Evolutionary conservation across 1,140 invertebrate genomes (phyloP), one percentile per base, ranked within the genome.

Genomic region (Eriocheir sinensis): DNA sequence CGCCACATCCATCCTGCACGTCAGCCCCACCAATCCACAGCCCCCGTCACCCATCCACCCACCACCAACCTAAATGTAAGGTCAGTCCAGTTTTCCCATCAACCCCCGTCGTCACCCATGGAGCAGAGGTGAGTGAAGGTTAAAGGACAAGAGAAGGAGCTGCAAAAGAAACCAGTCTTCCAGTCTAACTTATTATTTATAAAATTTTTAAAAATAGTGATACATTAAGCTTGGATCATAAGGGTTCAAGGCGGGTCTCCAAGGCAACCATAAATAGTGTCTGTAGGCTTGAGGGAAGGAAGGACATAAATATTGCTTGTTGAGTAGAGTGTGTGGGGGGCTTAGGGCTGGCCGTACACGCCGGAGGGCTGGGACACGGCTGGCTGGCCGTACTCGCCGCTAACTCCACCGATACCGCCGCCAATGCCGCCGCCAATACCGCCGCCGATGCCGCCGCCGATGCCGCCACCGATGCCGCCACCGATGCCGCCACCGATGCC

Each of bases 341-440:
- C 83, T 48, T 81, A 92, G n/a, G 91, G 91, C 21, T 21, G 32
- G 21, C 34, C n/a, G 60, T 92, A 92, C 1, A 32, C 1, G 48
- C 60, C 36, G 15, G 91, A 92, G 17, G 91, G 91, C 27, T 15
- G 40, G 32, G 80, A 85, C 2, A 89, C 41, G 27, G 86, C 21
- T 32, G 80, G 44, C 34, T n/a, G 32, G 38, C 60, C 32, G 34
- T 72, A 32, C 2, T n/a, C 53, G 9, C 90, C 27, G 32, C 90
- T 27, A 21, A 53, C 34, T 17, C 40, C 60, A 30, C 21, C 4
- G 4, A 40, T 44, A 27, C 40, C 32, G 34, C 30, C 30, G 17
- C 88, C 88, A 3, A 44, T 60, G 15, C 72, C 90, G 17, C 89
- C 60, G n/a, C 9, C 48, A 15, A 6, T 15, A 27, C 48, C 15